A percentile compares a stretch with the other conserved stretches of the same genome.
Conservation (phyloP, 2,113 vertebrate genomes). For the Gymnarchus niloticus region DNA sequence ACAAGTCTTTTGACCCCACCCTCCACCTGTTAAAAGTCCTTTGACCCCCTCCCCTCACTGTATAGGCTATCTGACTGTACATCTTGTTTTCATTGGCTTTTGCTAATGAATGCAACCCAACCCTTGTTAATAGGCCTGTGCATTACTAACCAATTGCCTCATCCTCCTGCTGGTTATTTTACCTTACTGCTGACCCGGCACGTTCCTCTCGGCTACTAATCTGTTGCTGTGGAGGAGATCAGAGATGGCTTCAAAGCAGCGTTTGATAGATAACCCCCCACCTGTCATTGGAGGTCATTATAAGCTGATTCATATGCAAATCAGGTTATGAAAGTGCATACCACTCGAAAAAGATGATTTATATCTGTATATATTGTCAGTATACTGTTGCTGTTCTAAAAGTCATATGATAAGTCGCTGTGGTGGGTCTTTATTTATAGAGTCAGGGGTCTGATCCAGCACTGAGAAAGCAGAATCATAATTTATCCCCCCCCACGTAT, state of each 20-base stretch:
- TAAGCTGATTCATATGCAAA: background rate
- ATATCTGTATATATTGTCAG: background rate
- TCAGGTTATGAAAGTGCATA: background rate
- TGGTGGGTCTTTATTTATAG: background rate
- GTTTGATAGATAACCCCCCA: background rate
- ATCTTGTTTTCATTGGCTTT: background rate
- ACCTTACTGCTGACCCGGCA: background rate
- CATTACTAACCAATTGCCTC: background rate
- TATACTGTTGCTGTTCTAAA: background rate
- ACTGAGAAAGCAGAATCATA: background rate
- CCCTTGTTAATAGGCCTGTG: background rate
- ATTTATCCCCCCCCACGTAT: background rate
- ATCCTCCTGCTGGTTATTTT: background rate
- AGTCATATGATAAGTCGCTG: background rate
- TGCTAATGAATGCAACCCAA: background rate
- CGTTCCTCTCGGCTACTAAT: background rate
- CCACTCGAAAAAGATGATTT: background rate
- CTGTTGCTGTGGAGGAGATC: background rate
- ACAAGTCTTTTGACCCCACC: background rate
- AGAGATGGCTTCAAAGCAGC: background rate
- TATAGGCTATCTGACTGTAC: background rate
- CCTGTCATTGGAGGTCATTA: background rate
- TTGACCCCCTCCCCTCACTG: background rate
- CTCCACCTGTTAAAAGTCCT: background rate
- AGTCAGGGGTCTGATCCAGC: background rate